Conservation (phyloP, 2,113 vertebrate genomes). For the Lanius ludovicianus region DNA sequence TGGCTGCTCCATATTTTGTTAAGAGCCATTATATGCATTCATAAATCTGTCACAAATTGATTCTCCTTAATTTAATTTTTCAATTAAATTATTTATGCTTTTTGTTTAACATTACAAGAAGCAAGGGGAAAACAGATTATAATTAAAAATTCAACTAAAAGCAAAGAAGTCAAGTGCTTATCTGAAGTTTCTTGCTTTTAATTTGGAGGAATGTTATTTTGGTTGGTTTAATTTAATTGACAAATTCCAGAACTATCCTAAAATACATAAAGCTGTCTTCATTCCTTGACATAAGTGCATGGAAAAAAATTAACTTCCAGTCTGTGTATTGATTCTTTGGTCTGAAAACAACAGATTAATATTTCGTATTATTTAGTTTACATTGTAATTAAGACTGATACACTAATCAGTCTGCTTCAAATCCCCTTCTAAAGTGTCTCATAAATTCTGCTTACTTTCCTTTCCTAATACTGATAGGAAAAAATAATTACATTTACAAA, state of each 20-base stretch:
- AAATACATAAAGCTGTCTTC: constrained; percentile 37
- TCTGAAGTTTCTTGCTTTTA: not conserved
- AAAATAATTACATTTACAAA: constrained; percentile 18
- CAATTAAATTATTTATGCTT: constrained; percentile 5
- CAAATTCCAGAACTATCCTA: not conserved
- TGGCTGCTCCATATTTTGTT: not conserved
- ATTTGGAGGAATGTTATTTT: not conserved
- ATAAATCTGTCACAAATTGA: constrained; percentile 15
- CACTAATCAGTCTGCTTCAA: constrained; percentile 32
- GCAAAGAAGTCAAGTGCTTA: not conserved
- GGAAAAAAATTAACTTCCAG: not conserved
- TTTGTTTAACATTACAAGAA: constrained; percentile 16
- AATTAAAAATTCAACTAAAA: not conserved
- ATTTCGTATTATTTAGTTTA: constrained; percentile 52
- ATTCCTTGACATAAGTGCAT: constrained; percentile 12
- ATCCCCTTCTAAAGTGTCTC: constrained; percentile 30
- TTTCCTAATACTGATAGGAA: constrained; percentile 24
- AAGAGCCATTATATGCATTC: not conserved
- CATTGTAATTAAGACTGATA: constrained; percentile 43
- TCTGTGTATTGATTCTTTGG: constrained; percentile 23
- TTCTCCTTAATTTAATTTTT: constrained; percentile 30
- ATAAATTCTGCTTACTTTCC: constrained; percentile 25
- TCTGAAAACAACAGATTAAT: constrained; percentile 49
- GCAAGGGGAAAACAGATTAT: not conserved
- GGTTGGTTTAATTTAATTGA: not conserved